Conservation (phyloP, 2,888 invertebrate species). For the Hermaeophaga mercurialis region DNA sequence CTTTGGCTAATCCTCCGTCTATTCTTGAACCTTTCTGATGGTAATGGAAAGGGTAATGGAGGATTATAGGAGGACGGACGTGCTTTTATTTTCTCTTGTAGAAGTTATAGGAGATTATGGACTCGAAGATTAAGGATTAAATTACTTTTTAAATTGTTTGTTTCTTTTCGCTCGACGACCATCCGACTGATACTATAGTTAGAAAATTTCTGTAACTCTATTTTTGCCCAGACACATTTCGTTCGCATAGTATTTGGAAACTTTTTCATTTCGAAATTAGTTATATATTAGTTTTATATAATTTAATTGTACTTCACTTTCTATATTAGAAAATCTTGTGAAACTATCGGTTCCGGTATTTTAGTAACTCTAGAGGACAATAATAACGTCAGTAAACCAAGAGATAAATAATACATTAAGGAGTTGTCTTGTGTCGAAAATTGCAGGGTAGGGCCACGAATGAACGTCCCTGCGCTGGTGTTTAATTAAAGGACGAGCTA, state of each 20-base stretch:
- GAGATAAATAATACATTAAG: background rate
- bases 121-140: slow-evolving; percentile 45
- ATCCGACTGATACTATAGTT: slow-evolving; percentile 5
- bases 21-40: slow-evolving; percentile 50
- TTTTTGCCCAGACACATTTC: background rate
- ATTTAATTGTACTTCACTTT: too few species aligned
- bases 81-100: slow-evolving; percentile 43
- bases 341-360: too few species aligned
- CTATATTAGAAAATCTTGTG: too few species aligned
- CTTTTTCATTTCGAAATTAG: background rate
- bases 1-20: slow-evolving; percentile 46
- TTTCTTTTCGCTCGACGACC: slow-evolving; percentile 29
- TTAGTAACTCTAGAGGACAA: too few species aligned
- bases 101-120: slow-evolving; percentile 46
- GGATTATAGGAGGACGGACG: slow-evolving; percentile 43
- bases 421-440: background rate
- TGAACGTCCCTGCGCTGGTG: slow-evolving; percentile 42
- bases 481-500: slow-evolving; percentile 51
- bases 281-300: too few species aligned
- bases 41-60: slow-evolving; percentile 52
- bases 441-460: slow-evolving; percentile 35
- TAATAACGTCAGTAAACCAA: too few species aligned
- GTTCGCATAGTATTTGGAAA: slow-evolving; percentile 3
- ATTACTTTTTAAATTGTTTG: slow-evolving; percentile 45
- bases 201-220: slow-evolving; percentile 8